A percentile compares a stretch with the other conserved stretches of the same genome.
Evolutionary conservation across 2,888 invertebrate genomes (phyloP).

Genomic region (Sphinx pinastri): DNA sequence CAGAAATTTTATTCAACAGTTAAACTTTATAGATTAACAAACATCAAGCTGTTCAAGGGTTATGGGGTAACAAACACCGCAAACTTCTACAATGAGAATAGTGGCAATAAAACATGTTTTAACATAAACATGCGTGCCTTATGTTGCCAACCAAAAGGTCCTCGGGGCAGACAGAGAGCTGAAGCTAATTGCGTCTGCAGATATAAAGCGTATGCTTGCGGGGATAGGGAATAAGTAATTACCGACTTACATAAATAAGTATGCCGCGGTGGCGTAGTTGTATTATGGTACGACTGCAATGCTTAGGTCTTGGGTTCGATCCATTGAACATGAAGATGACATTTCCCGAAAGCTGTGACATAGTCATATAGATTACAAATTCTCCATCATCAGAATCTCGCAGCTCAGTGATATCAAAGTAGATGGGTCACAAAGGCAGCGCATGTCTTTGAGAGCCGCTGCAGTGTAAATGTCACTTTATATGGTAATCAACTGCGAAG

Average conservation of each 20-base stretch:
- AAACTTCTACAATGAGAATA: no score
- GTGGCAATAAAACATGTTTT: no score
- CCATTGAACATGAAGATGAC: no score
- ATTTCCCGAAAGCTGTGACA: no score
- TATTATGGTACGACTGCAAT: neutral
- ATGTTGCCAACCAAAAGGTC: neutral
- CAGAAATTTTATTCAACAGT: no score
- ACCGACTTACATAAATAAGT: slow-evolving; percentile 39
- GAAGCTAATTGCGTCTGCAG: slow-evolving; percentile 49
- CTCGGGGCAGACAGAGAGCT: slow-evolving; percentile 42
- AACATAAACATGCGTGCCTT: neutral
- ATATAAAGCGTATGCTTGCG: slow-evolving; percentile 50
- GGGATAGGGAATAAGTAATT: slow-evolving; percentile 56
- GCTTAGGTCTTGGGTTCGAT: no score
- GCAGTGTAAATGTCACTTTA: slow-evolving; percentile 62
- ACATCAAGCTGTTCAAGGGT: no score
- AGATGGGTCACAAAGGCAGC: slow-evolving; percentile 39
- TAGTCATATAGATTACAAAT: neutral
- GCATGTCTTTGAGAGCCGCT: slow-evolving; percentile 49
- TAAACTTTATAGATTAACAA: no score
- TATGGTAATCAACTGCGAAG: slow-evolving; percentile 53
- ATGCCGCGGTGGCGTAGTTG: no score
- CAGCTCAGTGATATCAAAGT: slow-evolving; percentile 33
- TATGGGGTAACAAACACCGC: no score
- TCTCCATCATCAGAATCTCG: slow-evolving; percentile 14